These are phyloP conservation scores for Enteromius thamalakanensis DNA, from an alignment of 2,797 vertebrate species.

Conservation along the genomic window DNA sequence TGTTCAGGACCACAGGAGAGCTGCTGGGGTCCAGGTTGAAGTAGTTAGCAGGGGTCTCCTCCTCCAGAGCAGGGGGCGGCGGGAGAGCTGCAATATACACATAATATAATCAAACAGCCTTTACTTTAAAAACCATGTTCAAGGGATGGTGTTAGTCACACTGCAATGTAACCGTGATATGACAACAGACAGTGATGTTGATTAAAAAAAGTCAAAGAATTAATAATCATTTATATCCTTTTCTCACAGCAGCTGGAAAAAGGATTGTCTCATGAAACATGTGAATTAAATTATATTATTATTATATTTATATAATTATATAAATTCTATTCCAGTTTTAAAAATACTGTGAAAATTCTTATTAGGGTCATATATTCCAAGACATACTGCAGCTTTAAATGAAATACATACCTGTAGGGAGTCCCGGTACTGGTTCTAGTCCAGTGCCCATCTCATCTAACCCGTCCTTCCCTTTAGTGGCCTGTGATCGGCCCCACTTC, in stretches of 20 bases:
- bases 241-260: no score
- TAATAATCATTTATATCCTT: no score
- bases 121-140: neutral
- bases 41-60: constrained; percentile 91
- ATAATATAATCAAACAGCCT: neutral
- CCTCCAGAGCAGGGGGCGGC: constrained; percentile 88
- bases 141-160: neutral
- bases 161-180: neutral
- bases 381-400: no score
- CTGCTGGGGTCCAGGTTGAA: constrained; percentile 91
- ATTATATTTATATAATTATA: no score
- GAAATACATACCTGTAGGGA: constrained; percentile 80
- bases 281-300: no score
- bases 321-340: no score
- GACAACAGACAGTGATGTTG: neutral
- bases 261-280: no score
- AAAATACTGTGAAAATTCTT: no score
- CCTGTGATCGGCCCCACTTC: constrained; percentile 97
- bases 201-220: neutral
- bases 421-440: constrained; percentile 93
- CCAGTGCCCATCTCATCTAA: constrained; percentile 90
- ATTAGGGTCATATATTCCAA: no score
- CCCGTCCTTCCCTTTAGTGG: constrained; percentile 91
- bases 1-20: constrained; percentile 89
- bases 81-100: constrained; percentile 76